A percentile compares a stretch with the other conserved stretches of the same genome.
These are phyloP conservation scores for Mesorhabditis spiculigera DNA, from an alignment of 2,888 invertebrate genomes.

Conservation along the genomic window DNA sequence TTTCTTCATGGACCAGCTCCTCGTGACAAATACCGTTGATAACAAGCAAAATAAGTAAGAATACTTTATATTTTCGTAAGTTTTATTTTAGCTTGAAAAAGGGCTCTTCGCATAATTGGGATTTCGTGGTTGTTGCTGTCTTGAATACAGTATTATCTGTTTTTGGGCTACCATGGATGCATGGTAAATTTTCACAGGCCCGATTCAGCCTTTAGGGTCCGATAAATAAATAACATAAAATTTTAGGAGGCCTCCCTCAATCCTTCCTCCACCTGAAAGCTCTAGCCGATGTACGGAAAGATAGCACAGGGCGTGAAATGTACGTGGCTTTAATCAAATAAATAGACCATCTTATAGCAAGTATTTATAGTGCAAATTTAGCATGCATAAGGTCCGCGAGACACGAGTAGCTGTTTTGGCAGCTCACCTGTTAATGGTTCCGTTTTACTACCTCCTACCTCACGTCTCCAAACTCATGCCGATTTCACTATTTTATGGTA, in stretches of 20 bases:
- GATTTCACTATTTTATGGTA: slow-evolving; percentile 5
- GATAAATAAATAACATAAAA: not conserved
- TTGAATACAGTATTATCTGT: slow-evolving; percentile 64
- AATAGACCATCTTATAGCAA: not conserved
- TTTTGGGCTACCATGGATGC: slow-evolving; percentile 66
- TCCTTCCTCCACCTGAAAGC: slow-evolving; percentile 66
- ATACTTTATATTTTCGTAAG: not conserved
- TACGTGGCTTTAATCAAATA: not conserved
- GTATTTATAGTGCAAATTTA: not conserved
- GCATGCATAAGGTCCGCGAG: not conserved
- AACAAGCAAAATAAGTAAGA: slow-evolving; percentile 66
- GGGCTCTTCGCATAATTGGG: slow-evolving; percentile 66
- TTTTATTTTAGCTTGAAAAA: slow-evolving; percentile 63
- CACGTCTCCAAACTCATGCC: not conserved
- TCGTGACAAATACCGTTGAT: slow-evolving; percentile 66
- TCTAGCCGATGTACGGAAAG: slow-evolving; percentile 62
- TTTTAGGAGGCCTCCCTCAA: slow-evolving; percentile 62
- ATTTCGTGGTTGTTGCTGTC: slow-evolving; percentile 65
- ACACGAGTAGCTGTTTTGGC: not conserved
- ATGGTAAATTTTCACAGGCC: slow-evolving; percentile 32
- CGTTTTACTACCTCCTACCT: not conserved
- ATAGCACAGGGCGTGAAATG: not conserved
- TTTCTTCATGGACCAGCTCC: slow-evolving; percentile 68
- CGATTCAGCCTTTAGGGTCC: not conserved
- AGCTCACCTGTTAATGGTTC: not conserved